These are phyloP conservation scores for Dunckerocampus dactyliophorus DNA, from an alignment of 2,113 vertebrate species.

Conservation along the genomic window DNA sequence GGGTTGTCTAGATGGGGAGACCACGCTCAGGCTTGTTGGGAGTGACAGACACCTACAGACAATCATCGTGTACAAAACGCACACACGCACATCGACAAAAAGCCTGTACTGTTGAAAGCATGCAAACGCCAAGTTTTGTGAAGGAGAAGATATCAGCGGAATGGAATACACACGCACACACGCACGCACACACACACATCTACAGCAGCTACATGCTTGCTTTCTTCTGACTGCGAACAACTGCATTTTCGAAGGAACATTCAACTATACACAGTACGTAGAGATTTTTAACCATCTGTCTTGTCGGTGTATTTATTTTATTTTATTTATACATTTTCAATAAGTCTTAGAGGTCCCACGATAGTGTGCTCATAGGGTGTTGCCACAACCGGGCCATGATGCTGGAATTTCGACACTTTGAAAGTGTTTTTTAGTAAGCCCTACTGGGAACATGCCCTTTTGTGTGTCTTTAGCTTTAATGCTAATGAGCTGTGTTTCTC, in stretches of 20 bases:
- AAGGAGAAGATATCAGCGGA: background rate
- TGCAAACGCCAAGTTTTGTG: background rate
- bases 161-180: background rate
- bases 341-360: too few species aligned
- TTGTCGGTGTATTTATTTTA: background rate
- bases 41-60: conserved; percentile 28
- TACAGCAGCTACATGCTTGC: background rate
- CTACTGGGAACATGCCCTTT: background rate
- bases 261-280: background rate
- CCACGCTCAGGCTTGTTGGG: conserved; percentile 24
- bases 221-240: background rate
- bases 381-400: too few species aligned
- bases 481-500: too few species aligned
- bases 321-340: too few species aligned
- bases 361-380: too few species aligned
- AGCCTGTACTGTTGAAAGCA: conserved; percentile 2
- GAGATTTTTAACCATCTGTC: too few species aligned
- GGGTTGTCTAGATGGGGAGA: conserved; percentile 19
- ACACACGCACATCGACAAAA: background rate
- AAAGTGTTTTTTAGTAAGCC: too few species aligned
- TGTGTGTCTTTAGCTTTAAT: too few species aligned
- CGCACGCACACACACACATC: too few species aligned
- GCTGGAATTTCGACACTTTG: too few species aligned
- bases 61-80: background rate
- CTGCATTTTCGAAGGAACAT: background rate